Evolutionary conservation across 92 coral and sea anemone genomes (phyloP).

Genomic region (Zoanthus gigantus): DNA sequence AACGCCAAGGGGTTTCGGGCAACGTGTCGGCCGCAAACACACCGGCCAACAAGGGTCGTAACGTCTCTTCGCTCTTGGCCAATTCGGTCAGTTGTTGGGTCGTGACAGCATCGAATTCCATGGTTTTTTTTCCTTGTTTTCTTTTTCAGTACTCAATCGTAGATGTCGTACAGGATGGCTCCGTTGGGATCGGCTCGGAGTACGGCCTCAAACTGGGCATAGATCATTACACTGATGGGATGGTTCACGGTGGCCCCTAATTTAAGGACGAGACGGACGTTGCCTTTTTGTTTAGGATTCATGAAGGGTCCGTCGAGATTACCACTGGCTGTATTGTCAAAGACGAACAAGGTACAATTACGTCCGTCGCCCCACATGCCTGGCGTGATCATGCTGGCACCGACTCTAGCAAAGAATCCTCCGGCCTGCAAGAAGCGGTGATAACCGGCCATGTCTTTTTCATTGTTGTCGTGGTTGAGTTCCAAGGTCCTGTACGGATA

Average conservation of each 20-base stretch:
- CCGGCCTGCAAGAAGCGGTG: slow-evolving; percentile 42
- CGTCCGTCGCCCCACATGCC: slow-evolving; percentile 15
- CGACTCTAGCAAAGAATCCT: not conserved
- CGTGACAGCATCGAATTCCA: slow-evolving; percentile 21
- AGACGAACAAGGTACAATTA: not conserved
- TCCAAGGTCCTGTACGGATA: slow-evolving; percentile 7
- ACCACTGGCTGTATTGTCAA: slow-evolving; percentile 2
- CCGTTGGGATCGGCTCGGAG: not conserved
- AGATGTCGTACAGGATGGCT: slow-evolving; percentile 8
- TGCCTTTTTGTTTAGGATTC: slow-evolving; percentile 10
- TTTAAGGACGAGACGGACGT: not conserved
- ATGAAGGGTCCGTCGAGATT: slow-evolving; percentile 7
- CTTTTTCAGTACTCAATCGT: no score
- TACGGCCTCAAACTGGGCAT: slow-evolving; percentile 21
- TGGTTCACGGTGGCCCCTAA: not conserved
- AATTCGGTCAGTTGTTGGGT: not conserved
- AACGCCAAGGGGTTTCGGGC: not conserved
- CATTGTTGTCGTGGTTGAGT: not conserved
- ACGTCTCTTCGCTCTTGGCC: not conserved
- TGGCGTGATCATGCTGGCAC: slow-evolving; percentile 9
- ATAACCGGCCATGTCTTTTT: slow-evolving; percentile 49
- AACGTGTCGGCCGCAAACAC: not conserved
- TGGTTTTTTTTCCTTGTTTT: not conserved
- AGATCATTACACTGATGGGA: slow-evolving; percentile 5
- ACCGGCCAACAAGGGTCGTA: not conserved